These are phyloP conservation scores for Eurystomus gularis DNA, from an alignment of 2,113 vertebrate genomes.

Conservation along the genomic window DNA sequence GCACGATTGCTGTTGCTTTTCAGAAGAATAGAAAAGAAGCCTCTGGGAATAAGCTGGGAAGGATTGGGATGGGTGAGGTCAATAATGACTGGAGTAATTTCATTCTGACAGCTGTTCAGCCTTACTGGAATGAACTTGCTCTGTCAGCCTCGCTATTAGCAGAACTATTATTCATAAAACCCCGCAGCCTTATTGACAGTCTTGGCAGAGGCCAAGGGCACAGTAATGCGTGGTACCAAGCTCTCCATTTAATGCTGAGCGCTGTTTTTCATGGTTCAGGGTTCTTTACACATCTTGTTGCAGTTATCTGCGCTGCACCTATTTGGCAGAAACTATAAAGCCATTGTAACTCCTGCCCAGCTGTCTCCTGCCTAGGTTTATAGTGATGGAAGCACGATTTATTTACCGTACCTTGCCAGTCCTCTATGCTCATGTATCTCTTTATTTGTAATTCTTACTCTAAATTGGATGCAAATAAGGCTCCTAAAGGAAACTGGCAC, in stretches of 20 bases:
- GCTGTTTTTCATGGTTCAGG: neutral
- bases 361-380: neutral
- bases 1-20: conserved; percentile 14
- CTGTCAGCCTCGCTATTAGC: conserved; percentile 43
- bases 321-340: neutral
- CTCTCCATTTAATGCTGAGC: neutral
- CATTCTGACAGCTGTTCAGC: conserved; percentile 44
- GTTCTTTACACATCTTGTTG: neutral
- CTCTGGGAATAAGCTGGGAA: conserved; percentile 49
- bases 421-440: fast-evolving
- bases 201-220: neutral
- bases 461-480: neutral
- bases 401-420: neutral
- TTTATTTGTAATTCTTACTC: neutral
- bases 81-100: conserved; percentile 43
- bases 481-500: neutral
- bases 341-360: neutral
- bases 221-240: neutral
- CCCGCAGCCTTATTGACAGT: conserved; percentile 17
- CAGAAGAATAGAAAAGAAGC: conserved; percentile 28
- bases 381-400: neutral
- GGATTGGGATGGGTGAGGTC: conserved; percentile 51
- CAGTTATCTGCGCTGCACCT: neutral
- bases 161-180: neutral
- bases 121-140: conserved; percentile 56